Evolutionary conservation across 2,113 vertebrate species (phyloP), one percentile per base, ranked within the genome.

Genomic region (Podiceps cristatus): DNA sequence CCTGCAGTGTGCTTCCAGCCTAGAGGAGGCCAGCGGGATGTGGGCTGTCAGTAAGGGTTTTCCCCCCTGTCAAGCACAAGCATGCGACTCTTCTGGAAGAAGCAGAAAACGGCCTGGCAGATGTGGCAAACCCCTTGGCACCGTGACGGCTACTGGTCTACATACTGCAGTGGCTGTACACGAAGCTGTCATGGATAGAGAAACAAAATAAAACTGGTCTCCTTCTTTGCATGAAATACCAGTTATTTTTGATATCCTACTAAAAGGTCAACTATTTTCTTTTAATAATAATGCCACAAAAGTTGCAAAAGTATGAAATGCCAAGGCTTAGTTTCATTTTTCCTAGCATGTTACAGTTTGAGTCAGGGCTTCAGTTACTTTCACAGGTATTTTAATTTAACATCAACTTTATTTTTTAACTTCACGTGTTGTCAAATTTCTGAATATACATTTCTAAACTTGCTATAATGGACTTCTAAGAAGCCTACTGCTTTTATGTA

Each of bases 161-260:
- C 4, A 40, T 13, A 33, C 0, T 0, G 3, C 16, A 58, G 18
- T 17, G 37, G 14, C 33, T 40, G 25, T 35, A 44, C 10, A 53
- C 1, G 3, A 77, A 89, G 24, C 29, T 1, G 0, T 66, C 29
- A 17, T 5, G 22, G 19, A 29, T n/a, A 73, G 0, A 91, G 31
- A 74, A 77, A 59, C 11, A 76, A 83, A 50, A 11, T 9, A 50
- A 83, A 84, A 60, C 16, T 3, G 2, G 25, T 40, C 28, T 85
- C 40, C 20, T 8, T 11, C n/a, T 50, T 27, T 37, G 13, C 35
- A 17, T 71, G 18, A 76, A 73, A 27, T 56, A 80, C 2, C 18
- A 60, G 40, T 29, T 60, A 53, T 56, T 95, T 82, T 73, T 73
- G 18, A 49, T 49, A 27, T 25, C 12, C 20, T 64, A 10, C 31